phyloP scores from a whole-genome alignment of 2,888 invertebrate genomes.

The Eristalis arbustorum region DNA sequence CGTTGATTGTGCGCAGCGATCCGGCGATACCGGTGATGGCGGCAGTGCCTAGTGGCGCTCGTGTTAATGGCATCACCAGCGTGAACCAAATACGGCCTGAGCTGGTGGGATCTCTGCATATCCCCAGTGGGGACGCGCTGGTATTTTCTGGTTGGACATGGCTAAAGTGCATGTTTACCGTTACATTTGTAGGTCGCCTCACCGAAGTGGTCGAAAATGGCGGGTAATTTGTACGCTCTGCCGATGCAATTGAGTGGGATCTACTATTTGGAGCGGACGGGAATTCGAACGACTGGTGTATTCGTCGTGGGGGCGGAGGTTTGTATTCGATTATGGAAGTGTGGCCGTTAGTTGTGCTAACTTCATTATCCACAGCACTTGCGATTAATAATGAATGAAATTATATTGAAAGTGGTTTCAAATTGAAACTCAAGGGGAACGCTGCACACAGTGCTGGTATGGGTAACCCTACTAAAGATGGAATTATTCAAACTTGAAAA shows the following conservation, averaged over 20 bases:
- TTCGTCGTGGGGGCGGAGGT: background rate
- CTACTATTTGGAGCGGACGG: background rate
- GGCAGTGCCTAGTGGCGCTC: constrained; percentile 18
- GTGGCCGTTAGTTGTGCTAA: too few relatives aligned
- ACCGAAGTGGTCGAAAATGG: background rate
- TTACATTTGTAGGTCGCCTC: constrained; percentile 33
- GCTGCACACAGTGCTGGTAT: too few relatives aligned
- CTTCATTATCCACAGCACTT: too few relatives aligned
- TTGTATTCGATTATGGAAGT: too few relatives aligned
- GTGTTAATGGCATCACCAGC: constrained; percentile 63
- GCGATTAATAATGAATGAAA: too few relatives aligned
- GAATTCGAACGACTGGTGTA: background rate
- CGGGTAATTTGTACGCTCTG: background rate
- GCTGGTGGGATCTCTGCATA: constrained; percentile 34
- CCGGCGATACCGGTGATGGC: background rate
- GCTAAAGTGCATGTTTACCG: constrained; percentile 15
- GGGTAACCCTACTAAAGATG: too few relatives aligned
- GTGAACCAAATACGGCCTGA: constrained; percentile 48
- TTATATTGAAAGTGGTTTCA: too few relatives aligned
- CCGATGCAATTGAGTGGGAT: background rate
- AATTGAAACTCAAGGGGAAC: too few relatives aligned
- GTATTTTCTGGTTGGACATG: constrained; percentile 34
- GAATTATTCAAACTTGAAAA: too few relatives aligned
- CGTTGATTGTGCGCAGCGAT: constrained; percentile 35
- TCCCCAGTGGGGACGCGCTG: background rate